Conservation (phyloP, 1,140 invertebrate species). For the Agrilus planipennis region DNA sequence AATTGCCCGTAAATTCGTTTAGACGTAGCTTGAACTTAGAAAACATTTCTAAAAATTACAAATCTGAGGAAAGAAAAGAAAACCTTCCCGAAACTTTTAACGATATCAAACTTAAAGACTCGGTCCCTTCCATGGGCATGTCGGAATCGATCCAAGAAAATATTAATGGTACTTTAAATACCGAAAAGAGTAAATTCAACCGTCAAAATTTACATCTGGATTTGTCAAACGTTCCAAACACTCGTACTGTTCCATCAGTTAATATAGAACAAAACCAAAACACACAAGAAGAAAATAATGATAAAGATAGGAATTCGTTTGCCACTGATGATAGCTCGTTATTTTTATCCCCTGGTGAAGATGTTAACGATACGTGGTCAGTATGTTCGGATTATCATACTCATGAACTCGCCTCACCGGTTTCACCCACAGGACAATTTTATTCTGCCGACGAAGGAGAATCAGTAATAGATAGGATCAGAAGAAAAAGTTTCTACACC, state of each 20-base stretch:
- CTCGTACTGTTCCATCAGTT: slow-evolving; percentile 36
- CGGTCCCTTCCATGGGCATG: too few species aligned
- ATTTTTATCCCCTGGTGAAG: slow-evolving; percentile 47
- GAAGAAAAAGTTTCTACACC: slow-evolving; percentile 77
- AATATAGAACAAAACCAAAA: slow-evolving; percentile 29
- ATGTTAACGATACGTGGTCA: slow-evolving; percentile 53
- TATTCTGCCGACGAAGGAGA: slow-evolving; percentile 32
- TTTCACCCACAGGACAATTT: slow-evolving; percentile 38
- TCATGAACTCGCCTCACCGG: slow-evolving; percentile 35
- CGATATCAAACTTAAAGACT: too few species aligned
- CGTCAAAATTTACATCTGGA: slow-evolving; percentile 53
- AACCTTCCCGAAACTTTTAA: too few species aligned
- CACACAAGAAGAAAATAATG: slow-evolving; percentile 30
- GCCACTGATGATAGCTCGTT: slow-evolving; percentile 33
- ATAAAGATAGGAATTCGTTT: slow-evolving; percentile 35
- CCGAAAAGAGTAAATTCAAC: slow-evolving; percentile 16
- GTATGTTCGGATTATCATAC: slow-evolving; percentile 45
- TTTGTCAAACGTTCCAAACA: slow-evolving; percentile 44
- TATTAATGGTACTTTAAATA: slow-evolving; percentile 6
- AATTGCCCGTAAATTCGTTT: slow-evolving; percentile 26
- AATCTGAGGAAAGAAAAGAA: slow-evolving; percentile 9
- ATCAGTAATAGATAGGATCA: slow-evolving; percentile 66
- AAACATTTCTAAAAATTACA: slow-evolving; percentile 14
- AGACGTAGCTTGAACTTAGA: slow-evolving; percentile 28
- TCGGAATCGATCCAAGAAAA: too few species aligned